Percentiles rank a stretch among this genome's conserved stretches.
phyloP scores from a whole-genome alignment of 2,888 invertebrate species.

The Callosobruchus maculatus region DNA sequence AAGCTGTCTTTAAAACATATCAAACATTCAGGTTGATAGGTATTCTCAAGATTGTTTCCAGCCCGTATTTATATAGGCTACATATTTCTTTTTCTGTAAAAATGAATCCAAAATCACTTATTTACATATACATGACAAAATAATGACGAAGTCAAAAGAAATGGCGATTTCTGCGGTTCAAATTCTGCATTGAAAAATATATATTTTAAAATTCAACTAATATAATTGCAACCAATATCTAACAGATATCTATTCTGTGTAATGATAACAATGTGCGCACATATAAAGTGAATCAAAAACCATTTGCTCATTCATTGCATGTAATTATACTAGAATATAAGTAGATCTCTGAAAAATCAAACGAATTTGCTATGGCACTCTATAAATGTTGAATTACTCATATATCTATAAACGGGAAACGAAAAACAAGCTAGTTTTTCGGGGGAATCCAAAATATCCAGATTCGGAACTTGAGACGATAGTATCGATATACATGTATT shows the following conservation, averaged over 20 bases:
- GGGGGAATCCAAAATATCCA: too few species aligned
- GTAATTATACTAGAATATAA: background rate
- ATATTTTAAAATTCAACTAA: conserved; percentile 3
- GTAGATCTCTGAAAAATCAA: background rate
- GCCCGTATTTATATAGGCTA: background rate
- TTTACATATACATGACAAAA: background rate
- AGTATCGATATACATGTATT: too few species aligned
- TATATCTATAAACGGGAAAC: background rate
- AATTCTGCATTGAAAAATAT: background rate
- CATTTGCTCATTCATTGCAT: background rate
- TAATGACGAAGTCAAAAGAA: background rate
- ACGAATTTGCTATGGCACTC: background rate
- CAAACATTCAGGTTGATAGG: too few species aligned
- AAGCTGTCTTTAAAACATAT: too few species aligned
- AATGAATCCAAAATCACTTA: background rate
- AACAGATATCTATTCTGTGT: conserved; percentile 11
- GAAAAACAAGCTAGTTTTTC: background rate
- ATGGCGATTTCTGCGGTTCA: background rate
- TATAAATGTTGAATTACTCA: background rate
- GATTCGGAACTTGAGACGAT: too few species aligned
- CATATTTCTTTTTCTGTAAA: background rate
- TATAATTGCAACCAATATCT: conserved; percentile 1
- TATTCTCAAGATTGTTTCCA: background rate
- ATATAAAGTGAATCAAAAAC: conserved; percentile 10
- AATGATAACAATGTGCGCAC: conserved; percentile 20